Percentiles rank a stretch among this genome's conserved stretches.
Evolutionary conservation across 2,113 vertebrate species (phyloP).

Genomic region (Eulemur rufifrons): DNA sequence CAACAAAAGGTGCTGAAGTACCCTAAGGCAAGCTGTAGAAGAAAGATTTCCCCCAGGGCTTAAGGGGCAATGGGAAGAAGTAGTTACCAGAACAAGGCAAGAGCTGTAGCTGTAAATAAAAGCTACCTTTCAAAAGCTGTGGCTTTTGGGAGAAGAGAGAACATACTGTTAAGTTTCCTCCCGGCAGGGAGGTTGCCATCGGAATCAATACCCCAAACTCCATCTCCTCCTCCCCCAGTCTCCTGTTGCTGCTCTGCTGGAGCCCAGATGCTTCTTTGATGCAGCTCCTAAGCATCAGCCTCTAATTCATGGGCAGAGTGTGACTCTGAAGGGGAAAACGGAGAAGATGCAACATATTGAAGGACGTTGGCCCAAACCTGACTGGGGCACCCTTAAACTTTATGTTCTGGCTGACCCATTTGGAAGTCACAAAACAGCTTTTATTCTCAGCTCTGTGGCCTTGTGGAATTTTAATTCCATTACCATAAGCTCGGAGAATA

Average conservation of each 20-base stretch:
- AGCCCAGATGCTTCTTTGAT: background rate
- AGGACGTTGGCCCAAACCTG: background rate
- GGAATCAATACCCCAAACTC: rapidly evolving
- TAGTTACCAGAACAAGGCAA: background rate
- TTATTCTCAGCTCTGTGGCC: background rate
- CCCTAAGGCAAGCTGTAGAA: background rate
- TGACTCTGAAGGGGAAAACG: rapidly evolving
- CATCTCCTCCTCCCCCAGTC: rapidly evolving
- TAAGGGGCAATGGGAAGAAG: background rate
- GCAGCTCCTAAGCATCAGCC: rapidly evolving
- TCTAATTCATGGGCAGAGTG: background rate
- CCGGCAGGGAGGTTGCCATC: background rate
- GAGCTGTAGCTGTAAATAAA: too few species aligned
- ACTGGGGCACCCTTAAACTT: background rate
- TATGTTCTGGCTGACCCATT: rapidly evolving
- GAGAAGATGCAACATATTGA: too few species aligned
- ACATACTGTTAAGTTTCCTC: background rate
- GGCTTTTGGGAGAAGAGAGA: background rate
- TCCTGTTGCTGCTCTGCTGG: background rate
- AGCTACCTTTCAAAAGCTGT: background rate
- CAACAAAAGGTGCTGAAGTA: background rate
- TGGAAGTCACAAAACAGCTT: background rate
- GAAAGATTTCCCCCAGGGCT: background rate
- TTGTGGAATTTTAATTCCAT: background rate
- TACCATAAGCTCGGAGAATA: background rate